A percentile compares a stretch with the other conserved stretches of the same genome.
Evolutionary conservation across 2,113 vertebrate species (phyloP).

Genomic region (Ornithorhynchus anatinus): DNA sequence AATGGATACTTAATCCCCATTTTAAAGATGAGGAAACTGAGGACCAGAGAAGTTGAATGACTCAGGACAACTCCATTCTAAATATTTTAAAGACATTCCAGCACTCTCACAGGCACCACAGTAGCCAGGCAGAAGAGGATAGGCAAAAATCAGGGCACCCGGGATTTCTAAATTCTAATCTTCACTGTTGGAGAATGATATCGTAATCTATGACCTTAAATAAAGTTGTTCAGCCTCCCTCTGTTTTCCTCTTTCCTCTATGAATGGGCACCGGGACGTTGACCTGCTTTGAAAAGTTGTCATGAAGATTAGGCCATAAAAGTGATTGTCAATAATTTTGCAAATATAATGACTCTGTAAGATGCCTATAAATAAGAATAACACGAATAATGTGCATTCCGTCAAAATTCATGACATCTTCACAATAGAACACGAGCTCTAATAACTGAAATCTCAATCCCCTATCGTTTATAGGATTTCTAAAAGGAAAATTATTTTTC

Average conservation of each 20-base stretch:
- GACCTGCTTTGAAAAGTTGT: not conserved
- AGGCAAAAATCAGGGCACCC: not conserved
- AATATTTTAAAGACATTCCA: no score
- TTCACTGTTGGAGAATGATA: no score
- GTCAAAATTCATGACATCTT: not conserved
- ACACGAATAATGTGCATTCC: not conserved
- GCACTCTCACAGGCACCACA: no score
- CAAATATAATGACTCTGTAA: not conserved
- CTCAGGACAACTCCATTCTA: no score
- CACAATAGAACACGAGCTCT: not conserved
- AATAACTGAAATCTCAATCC: not conserved
- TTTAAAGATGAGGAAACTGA: no score
- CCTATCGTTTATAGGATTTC: not conserved
- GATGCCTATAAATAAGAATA: not conserved
- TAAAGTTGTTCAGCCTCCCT: not conserved
- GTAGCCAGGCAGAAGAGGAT: no score
- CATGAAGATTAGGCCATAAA: not conserved
- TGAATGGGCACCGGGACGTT: not conserved
- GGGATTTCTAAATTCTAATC: conserved; percentile 10
- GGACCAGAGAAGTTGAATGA: no score
- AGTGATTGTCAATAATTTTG: not conserved
- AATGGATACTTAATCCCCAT: no score
- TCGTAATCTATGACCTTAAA: conserved; percentile 24
- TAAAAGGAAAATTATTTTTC: not conserved
- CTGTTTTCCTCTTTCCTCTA: not conserved